A percentile compares a stretch with the other conserved stretches of the same genome.
These are phyloP conservation scores for Megaceryle alcyon DNA, from an alignment of 2,797 vertebrate genomes.

Conservation along the genomic window DNA sequence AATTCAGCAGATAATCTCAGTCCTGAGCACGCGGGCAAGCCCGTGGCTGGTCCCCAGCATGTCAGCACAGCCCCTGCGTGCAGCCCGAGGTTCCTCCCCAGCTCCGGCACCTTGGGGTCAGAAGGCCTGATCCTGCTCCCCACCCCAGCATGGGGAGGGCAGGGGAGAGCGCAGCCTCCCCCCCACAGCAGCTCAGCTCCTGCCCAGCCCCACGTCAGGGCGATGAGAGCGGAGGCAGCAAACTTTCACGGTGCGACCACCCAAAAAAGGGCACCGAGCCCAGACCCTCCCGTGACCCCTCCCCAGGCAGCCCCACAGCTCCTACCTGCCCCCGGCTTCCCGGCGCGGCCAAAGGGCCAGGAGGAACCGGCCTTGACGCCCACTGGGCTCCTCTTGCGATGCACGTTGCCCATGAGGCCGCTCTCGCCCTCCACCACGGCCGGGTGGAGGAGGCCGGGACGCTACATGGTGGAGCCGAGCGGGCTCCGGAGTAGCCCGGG, in stretches of 20 bases:
- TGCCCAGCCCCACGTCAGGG: background rate
- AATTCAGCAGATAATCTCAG: background rate
- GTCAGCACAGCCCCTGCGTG: background rate
- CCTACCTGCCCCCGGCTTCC: constrained; percentile 74
- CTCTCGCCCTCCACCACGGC: constrained; percentile 36
- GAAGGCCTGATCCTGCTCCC: background rate
- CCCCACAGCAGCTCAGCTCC: background rate
- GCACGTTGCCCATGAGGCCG: constrained; percentile 78
- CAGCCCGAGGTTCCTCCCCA: background rate
- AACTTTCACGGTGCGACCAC: background rate
- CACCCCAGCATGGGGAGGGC: accelerated
- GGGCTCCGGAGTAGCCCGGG: constrained; percentile 53
- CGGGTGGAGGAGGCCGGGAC: constrained; percentile 62
- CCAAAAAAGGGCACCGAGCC: background rate
- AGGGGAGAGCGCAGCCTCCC: accelerated
- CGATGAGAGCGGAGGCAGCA: background rate
- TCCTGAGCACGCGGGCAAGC: background rate
- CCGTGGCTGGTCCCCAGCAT: background rate
- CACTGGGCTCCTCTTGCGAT: constrained; percentile 77
- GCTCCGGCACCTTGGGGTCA: accelerated
- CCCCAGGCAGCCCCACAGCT: background rate
- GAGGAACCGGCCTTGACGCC: constrained; percentile 61
- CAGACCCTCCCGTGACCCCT: background rate
- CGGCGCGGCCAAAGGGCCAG: constrained; percentile 75
- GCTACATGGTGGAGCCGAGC: constrained; percentile 70